A percentile compares a stretch with the other conserved stretches of the same genome.
These are phyloP conservation scores for Molossus molossus DNA, from an alignment of 2,797 vertebrate species.

Conservation along the genomic window DNA sequence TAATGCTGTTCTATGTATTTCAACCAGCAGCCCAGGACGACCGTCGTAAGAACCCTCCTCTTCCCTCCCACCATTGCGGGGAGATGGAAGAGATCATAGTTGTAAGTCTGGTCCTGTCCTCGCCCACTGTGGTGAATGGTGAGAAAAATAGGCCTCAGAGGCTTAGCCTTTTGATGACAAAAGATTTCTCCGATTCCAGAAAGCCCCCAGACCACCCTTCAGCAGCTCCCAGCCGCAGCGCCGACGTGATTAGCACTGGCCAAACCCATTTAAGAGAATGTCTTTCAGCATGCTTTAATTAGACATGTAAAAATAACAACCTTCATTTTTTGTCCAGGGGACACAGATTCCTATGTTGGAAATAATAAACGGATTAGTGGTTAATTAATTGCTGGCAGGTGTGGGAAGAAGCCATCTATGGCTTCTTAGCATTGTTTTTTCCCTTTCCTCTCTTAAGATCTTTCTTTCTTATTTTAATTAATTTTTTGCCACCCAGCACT, in stretches of 20 bases:
- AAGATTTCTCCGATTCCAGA: constrained; percentile 21
- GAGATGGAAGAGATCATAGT: rapidly evolving
- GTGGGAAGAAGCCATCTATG: constrained; percentile 69
- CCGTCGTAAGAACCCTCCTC: background rate
- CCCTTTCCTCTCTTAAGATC: constrained; percentile 81
- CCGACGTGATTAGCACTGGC: constrained; percentile 66
- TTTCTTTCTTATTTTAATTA: constrained; percentile 84
- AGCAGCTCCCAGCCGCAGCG: background rate
- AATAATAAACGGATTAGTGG: constrained; percentile 88
- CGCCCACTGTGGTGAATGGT: background rate
- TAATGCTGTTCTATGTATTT: background rate
- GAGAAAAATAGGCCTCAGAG: constrained; percentile 65
- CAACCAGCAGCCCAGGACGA: background rate
- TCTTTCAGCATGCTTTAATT: constrained; percentile 82
- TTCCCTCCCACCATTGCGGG: rapidly evolving
- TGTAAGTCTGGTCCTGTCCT: background rate
- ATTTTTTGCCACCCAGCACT: constrained; percentile 80
- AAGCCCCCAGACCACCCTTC: constrained; percentile 62
- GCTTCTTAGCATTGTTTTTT: constrained; percentile 62
- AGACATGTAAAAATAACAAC: constrained; percentile 81
- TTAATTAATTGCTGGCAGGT: constrained; percentile 90
- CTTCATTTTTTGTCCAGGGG: constrained; percentile 73
- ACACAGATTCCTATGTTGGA: constrained; percentile 81
- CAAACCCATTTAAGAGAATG: constrained; percentile 83
- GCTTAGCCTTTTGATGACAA: constrained; percentile 65